phyloP scores from a whole-genome alignment of 2,113 vertebrate genomes.

The Rhineura floridana region DNA sequence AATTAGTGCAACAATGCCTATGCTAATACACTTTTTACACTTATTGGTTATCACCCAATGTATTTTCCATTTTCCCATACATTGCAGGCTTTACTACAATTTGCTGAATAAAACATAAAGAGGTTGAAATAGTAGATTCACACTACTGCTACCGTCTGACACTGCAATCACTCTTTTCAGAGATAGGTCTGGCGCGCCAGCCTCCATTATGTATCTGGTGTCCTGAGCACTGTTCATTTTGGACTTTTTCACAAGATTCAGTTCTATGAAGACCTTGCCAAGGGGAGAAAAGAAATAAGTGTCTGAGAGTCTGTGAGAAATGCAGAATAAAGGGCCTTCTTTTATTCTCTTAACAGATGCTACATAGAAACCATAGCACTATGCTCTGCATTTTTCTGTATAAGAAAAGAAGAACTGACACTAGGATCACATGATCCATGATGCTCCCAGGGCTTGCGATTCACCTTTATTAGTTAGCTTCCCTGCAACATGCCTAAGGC shows the following conservation, averaged over 20 bases:
- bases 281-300: background rate
- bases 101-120: background rate
- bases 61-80: background rate
- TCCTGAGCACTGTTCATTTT: background rate
- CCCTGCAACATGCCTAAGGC: background rate
- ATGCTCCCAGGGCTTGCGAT: background rate
- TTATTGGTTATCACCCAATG: background rate
- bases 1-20: too few relatives aligned
- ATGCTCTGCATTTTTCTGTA: background rate
- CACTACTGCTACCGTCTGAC: background rate
- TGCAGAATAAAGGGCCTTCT: background rate
- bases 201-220: background rate
- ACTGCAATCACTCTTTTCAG: background rate
- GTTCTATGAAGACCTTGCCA: background rate
- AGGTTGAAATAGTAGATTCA: background rate
- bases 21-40: too few relatives aligned
- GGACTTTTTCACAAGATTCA: background rate
- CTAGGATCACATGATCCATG: background rate
- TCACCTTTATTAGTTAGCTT: background rate
- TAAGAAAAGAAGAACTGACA: background rate
- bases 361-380: background rate
- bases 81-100: background rate
- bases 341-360: background rate
- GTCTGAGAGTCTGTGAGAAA: background rate
- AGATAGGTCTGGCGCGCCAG: background rate